Base-by-base conservation (phyloP, 2,888 invertebrate genomes). In the Cephus nigrinus region DNA sequence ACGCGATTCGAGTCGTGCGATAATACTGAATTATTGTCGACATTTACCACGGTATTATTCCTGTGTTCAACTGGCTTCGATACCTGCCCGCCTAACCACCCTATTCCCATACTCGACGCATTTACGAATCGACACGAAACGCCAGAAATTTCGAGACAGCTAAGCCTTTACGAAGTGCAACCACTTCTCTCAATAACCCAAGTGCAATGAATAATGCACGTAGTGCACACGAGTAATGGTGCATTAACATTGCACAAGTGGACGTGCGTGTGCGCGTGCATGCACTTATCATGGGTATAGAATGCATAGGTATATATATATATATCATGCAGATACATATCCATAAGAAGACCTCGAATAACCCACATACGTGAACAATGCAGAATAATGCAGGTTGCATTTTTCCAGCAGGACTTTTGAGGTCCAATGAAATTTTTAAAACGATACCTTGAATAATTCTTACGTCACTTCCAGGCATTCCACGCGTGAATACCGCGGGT, bases 121-220 rank as follows among this genome's bases (percentile, higher is more conserved):
- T 55, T 23, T 23, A 55, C 40, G 15, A 4, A 40, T 15, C 40
- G 15, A 12, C 40, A 40, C 40, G 40, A 55, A 55, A 55, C 23
- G 23, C 5, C 23, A 1, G 40, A 55, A 55, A 55, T 55, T 55
- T 55, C 23, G 23, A 23, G 40, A 23, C 40, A 23, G 40, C 23
- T 40, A 40, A 40, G 40, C 23, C 23, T 23, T 23, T 55, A 55
- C 40, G 40, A 55, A 36, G 40, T 75, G 36, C 31, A 69, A 71
- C 33, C 68, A 35, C 73, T 36, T 78, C 78, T 76, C 80, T 81
- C 80, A 84, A 84, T 83, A 82, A 83, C 77, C 33, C 79, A 78
- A 81, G 80, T 81, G 74, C 77, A 76, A 78, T 82, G 81, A 84
- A 84, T 86, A 85, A 86, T 84, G 82, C 80, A 82, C 83, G 80